phyloP scores from a whole-genome alignment of 1,140 invertebrate species.

The Melitaea cinxia region DNA sequence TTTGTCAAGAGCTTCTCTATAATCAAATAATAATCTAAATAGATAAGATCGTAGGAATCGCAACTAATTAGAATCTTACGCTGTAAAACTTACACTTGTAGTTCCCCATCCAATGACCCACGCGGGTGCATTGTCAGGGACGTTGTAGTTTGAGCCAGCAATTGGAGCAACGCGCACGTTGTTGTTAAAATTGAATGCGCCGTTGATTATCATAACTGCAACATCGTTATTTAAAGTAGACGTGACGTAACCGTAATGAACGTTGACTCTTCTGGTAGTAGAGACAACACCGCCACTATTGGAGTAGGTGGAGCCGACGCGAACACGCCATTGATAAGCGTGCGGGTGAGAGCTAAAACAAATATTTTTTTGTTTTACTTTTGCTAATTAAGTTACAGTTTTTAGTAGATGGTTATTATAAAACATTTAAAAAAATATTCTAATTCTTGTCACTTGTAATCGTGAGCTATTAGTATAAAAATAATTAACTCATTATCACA shows the following conservation, averaged over 20 bases:
- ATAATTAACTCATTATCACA: no score
- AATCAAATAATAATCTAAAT: no score
- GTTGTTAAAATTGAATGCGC: slow-evolving; percentile 43
- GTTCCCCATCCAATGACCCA: slow-evolving; percentile 83
- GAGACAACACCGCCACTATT: slow-evolving; percentile 33
- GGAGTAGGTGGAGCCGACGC: slow-evolving; percentile 36
- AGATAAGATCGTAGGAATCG: no score
- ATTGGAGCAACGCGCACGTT: slow-evolving; percentile 39
- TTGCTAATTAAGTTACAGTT: no score
- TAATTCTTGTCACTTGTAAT: no score
- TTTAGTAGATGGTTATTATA: no score
- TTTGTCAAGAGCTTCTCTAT: no score
- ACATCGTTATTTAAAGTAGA: slow-evolving; percentile 34
- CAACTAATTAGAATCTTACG: no score
- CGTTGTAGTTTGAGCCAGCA: slow-evolving; percentile 46
- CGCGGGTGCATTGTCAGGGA: slow-evolving; percentile 58
- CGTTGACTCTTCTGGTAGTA: background rate
- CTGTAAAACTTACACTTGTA: slow-evolving; percentile 57
- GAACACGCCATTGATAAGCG: slow-evolving; percentile 12
- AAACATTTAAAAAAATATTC: no score
- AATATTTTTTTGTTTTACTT: background rate
- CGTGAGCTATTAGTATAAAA: no score
- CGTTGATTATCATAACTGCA: slow-evolving; percentile 71
- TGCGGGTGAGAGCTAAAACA: background rate
- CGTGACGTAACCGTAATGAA: slow-evolving; percentile 24